These are phyloP conservation scores for Leptothorax acervorum DNA, from an alignment of 2,888 invertebrate genomes.

Conservation along the genomic window DNA sequence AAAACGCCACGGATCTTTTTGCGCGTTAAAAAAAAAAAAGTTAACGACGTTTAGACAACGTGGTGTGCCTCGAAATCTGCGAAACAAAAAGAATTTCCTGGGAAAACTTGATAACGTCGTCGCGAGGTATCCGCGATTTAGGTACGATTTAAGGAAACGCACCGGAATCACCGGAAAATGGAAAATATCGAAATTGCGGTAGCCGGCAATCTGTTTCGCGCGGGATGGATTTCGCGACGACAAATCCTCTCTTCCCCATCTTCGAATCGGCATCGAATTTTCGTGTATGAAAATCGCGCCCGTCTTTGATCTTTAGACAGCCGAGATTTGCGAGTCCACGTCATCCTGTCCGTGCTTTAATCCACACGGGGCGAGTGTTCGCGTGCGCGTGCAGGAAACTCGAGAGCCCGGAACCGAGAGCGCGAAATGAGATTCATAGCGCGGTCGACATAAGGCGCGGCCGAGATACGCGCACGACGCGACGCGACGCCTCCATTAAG, in stretches of 20 bases:
- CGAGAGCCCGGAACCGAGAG: background rate
- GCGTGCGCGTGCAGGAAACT: background rate
- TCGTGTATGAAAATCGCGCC: background rate
- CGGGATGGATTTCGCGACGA: background rate
- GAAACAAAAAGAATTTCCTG: background rate
- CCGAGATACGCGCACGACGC: conserved; percentile 14
- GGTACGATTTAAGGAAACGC: conserved; percentile 12
- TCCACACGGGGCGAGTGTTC: background rate
- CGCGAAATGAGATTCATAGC: conserved; percentile 49
- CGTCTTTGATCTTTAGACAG: background rate
- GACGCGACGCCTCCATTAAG: conserved; percentile 40
- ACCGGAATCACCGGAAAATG: background rate
- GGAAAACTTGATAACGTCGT: background rate
- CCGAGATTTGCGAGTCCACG: background rate
- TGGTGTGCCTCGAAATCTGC: background rate
- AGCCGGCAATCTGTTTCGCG: conserved; percentile 13
- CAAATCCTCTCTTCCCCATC: background rate
- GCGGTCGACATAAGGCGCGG: conserved; percentile 33
- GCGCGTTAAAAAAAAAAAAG: background rate
- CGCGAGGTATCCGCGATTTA: background rate
- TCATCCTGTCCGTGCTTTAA: conserved; percentile 19
- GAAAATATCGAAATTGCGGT: conserved; percentile 8
- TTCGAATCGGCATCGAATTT: conserved; percentile 10
- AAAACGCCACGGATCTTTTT: background rate
- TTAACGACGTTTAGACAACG: background rate